A percentile compares a stretch with the other conserved stretches of the same genome.
These are phyloP conservation scores for Rhincodon typus DNA, from an alignment of 2,797 vertebrate species.

Conservation along the genomic window DNA sequence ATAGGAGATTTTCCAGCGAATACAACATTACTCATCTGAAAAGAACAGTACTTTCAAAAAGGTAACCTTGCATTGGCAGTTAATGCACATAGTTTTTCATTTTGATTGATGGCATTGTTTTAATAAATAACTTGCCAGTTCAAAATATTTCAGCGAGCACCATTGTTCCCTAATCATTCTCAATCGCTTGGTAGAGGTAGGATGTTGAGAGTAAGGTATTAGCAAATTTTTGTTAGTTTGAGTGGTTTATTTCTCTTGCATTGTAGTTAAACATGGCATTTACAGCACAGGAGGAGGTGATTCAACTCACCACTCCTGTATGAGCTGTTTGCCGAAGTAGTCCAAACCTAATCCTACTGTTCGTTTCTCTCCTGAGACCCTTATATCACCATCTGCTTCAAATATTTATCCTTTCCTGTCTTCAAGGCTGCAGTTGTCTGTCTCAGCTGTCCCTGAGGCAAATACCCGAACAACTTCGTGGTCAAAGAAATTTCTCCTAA, in stretches of 20 bases:
- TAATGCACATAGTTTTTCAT: neutral
- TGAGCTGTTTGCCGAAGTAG: neutral
- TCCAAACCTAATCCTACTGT: neutral
- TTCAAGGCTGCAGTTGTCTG: neutral
- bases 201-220: no score
- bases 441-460: neutral
- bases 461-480: neutral
- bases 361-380: neutral
- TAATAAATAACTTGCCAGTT: neutral
- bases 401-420: neutral
- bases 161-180: neutral
- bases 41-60: neutral
- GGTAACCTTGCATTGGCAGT: neutral
- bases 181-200: neutral
- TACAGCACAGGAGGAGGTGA: neutral
- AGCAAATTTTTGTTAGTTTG: neutral
- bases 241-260: neutral
- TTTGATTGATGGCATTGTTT: neutral
- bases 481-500: neutral
- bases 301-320: neutral
- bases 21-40: neutral
- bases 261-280: neutral
- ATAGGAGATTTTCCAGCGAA: neutral
- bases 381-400: neutral
- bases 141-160: neutral